Evolutionary conservation across 2,888 invertebrate genomes (phyloP), one percentile per base, ranked within the genome.

Genomic region (Phyllotreta cruciferae): DNA sequence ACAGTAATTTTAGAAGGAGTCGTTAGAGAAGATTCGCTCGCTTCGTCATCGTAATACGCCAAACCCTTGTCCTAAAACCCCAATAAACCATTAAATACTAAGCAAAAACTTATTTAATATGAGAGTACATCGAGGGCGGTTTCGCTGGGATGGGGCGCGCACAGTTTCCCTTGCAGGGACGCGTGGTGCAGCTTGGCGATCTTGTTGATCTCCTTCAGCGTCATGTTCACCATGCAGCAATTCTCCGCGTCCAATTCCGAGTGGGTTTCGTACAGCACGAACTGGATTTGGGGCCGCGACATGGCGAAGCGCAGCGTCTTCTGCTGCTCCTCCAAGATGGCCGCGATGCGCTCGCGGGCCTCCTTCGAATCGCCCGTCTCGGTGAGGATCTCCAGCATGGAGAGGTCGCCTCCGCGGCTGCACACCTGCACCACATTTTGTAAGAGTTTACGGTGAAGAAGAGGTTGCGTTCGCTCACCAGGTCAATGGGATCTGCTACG

Each of bases 181-280:
- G 86, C 82, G 76, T 92, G 90, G 66, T 90, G 87, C 54, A 90
- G 87, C 41, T 87, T 82, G 0, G 92, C 90, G 67, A 88, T 81
- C 50, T 86, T 83, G 75, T 93, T 93, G 0, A 91, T 87, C 71
- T 89, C 87, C 0, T 87, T 84, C 0, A 92, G 84, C 0, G 89
- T 87, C 44, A 86, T 84, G 0, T 85, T 81, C 11, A 91, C 87
- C 87, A 93, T 91, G 24, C 87, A 87, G 44, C 85, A 84, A 69
- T 93, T 93, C 79, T 93, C 93, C 0, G 88, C 86, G 38, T 86
- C 86, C 44, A 92, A 81, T 55, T 90, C 86, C 0, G 92, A 92
- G 80, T 93, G 92, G 0, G 92, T 92, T 77, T 92, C 92, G 73
- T 93, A 93, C 37, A 93, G 79, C 9, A 93, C 86, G 66, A 93